A percentile compares a stretch with the other conserved stretches of the same genome.
Evolutionary conservation across 2,113 vertebrate species (phyloP).

Genomic region (Pteropus alecto): DNA sequence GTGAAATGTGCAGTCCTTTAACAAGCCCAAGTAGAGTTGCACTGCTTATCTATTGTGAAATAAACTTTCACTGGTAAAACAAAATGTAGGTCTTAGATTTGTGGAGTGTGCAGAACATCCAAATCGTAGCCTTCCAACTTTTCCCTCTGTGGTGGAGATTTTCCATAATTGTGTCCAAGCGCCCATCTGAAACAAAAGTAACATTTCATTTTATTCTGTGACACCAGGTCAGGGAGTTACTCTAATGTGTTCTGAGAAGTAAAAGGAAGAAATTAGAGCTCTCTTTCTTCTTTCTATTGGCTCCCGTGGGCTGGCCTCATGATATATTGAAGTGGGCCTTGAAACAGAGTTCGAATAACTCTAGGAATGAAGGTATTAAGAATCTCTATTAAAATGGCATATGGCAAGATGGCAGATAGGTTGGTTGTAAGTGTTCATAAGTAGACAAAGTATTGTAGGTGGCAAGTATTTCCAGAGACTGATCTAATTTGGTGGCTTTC

Average conservation of each 20-base stretch:
- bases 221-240: neutral
- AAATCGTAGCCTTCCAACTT: neutral
- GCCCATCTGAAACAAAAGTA: neutral
- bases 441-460: neutral
- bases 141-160: neutral
- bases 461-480: conserved; percentile 17
- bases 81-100: neutral
- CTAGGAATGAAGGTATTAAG: neutral
- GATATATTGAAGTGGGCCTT: neutral
- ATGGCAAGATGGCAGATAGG: neutral
- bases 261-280: neutral
- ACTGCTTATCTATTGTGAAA: neutral
- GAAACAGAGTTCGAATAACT: neutral
- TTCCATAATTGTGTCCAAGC: neutral
- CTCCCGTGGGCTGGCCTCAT: neutral
- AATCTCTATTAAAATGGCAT: neutral
- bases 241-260: neutral
- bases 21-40: neutral
- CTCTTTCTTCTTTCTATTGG: neutral
- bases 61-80: neutral
- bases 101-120: neutral
- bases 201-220: neutral
- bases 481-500: neutral
- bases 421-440: neutral
- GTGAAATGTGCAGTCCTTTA: neutral